These are phyloP conservation scores for Trinectes maculatus DNA, from an alignment of 2,113 vertebrate species.

Conservation along the genomic window DNA sequence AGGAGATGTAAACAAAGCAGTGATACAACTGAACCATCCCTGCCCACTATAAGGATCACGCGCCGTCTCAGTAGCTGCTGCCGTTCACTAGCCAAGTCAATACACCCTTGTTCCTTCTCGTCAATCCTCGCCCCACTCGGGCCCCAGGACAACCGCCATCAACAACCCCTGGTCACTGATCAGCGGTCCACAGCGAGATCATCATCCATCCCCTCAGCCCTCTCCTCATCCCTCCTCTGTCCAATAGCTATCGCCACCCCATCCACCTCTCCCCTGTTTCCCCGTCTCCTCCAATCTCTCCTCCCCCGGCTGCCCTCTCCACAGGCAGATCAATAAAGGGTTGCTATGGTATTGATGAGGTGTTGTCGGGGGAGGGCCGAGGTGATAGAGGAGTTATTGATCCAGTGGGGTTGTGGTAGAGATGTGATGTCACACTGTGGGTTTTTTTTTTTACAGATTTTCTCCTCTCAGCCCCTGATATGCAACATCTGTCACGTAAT, in stretches of 20 bases:
- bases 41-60: constrained; percentile 2
- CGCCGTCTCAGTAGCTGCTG: constrained; percentile 7
- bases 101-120: constrained; percentile 19
- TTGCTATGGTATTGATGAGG: constrained; percentile 76
- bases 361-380: constrained; percentile 48
- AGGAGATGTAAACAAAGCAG: constrained; percentile 7
- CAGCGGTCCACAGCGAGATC: constrained; percentile 36
- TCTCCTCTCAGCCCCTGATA: constrained; percentile 15
- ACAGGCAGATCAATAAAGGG: constrained; percentile 74
- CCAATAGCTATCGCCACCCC: constrained; percentile 33
- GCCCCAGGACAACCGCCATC: constrained; percentile 32
- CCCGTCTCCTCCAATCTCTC: constrained; percentile 46
- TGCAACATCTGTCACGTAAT: constrained; percentile 25
- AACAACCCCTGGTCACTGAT: constrained; percentile 56
- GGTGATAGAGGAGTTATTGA: constrained; percentile 79
- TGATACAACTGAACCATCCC: constrained; percentile 11
- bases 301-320: constrained; percentile 46
- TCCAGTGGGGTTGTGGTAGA: constrained; percentile 61
- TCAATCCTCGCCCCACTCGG: constrained; percentile 34
- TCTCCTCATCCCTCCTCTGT: neutral
- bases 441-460: constrained; percentile 14
- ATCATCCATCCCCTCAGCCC: constrained; percentile 38
- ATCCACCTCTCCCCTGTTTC: constrained; percentile 33
- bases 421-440: constrained; percentile 58
- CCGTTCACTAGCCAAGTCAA: constrained; percentile 14